Percentiles rank a stretch among this genome's conserved stretches.
Conservation (phyloP, 2,113 vertebrate species). For the Galemys pyrenaicus region DNA sequence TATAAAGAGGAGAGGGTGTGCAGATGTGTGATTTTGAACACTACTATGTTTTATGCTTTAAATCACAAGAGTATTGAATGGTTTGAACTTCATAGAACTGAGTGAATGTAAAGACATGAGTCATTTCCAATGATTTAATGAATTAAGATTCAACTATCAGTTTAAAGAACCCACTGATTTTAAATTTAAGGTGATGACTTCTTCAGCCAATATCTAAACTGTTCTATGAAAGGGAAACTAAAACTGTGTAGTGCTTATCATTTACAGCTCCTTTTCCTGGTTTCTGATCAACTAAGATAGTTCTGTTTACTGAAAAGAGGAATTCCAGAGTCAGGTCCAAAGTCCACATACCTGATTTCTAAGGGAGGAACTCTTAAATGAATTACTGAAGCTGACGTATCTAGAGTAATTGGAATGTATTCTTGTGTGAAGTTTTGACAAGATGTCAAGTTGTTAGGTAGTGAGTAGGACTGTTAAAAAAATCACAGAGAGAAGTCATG, state of each 20-base stretch:
- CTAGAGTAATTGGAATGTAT: constrained; percentile 14
- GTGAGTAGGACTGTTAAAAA: background rate
- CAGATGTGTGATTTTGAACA: background rate
- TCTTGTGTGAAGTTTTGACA: constrained; percentile 23
- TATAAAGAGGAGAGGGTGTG: background rate
- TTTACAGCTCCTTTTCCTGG: constrained; percentile 13
- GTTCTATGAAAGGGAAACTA: background rate
- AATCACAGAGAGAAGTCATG: background rate
- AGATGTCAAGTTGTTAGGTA: background rate
- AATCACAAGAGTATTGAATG: background rate
- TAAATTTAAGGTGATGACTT: background rate
- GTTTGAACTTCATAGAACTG: background rate
- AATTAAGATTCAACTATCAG: background rate
- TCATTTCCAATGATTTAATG: background rate
- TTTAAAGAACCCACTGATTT: background rate
- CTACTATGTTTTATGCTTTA: background rate
- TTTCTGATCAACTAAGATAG: background rate
- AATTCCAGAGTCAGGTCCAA: background rate
- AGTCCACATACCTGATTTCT: background rate
- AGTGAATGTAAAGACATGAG: background rate
- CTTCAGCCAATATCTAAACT: background rate
- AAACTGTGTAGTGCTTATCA: background rate
- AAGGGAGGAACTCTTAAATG: background rate
- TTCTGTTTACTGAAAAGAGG: background rate
- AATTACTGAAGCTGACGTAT: background rate